phyloP scores from a whole-genome alignment of 35 echinoderm and acorn worm genomes.

The Strongylocentrotus purpuratus region DNA sequence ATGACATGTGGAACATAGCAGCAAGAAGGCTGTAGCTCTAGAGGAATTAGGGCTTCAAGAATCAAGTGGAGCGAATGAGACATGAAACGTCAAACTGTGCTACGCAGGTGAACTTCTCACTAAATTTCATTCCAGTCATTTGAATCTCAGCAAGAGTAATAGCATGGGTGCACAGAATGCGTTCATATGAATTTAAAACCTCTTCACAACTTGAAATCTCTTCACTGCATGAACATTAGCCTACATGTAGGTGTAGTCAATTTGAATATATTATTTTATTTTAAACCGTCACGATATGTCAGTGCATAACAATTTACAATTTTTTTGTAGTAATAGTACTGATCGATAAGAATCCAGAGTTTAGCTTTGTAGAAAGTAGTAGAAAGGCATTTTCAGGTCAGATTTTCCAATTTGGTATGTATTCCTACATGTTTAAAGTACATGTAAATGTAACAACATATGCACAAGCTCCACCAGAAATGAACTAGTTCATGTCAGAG shows the following conservation, averaged over 20 bases:
- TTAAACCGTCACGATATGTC: too few relatives aligned
- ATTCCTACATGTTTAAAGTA: too few relatives aligned
- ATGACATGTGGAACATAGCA: not conserved
- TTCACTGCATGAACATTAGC: too few relatives aligned
- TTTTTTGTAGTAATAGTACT: not conserved
- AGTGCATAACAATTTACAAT: too few relatives aligned
- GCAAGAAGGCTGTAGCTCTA: not conserved
- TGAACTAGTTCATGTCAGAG: too few relatives aligned
- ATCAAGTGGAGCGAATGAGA: not conserved
- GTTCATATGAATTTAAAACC: not conserved
- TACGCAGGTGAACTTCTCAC: slow-evolving; percentile 2
- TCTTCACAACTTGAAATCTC: not conserved
- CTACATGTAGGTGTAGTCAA: not conserved
- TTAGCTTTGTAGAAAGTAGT: too few relatives aligned
- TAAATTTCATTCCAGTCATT: slow-evolving; percentile 3
- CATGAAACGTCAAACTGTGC: not conserved
- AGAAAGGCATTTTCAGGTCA: too few relatives aligned
- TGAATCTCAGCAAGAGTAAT: not conserved
- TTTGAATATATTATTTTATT: not conserved
- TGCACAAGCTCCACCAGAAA: too few relatives aligned
- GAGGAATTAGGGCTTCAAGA: not conserved
- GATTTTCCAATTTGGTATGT: too few relatives aligned
- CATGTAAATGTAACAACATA: too few relatives aligned
- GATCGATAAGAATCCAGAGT: not conserved
- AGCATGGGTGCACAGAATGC: not conserved